A percentile compares a stretch with the other conserved stretches of the same genome.
These are phyloP conservation scores for Syngnathus floridae DNA, from an alignment of 2,113 vertebrate genomes.

Conservation along the genomic window DNA sequence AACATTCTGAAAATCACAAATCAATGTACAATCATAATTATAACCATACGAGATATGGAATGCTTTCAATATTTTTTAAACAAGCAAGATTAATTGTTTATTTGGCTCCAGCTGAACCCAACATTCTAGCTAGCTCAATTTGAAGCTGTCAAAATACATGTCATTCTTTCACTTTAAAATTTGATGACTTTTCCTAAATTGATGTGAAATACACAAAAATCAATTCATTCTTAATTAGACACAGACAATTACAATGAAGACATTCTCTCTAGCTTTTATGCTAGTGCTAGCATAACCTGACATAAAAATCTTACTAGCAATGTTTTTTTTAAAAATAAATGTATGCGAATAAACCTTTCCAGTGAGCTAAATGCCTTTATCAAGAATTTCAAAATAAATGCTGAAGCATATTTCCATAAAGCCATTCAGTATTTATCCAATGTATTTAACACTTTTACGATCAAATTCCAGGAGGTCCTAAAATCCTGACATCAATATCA, in stretches of 20 bases:
- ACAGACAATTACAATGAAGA: not conserved
- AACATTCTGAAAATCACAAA: slow-evolving; percentile 65
- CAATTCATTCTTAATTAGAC: not conserved
- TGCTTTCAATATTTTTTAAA: too few species aligned
- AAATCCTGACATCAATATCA: not conserved
- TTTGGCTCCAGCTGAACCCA: too few species aligned
- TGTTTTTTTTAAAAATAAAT: too few species aligned
- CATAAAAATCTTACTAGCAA: too few species aligned
- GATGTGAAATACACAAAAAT: not conserved
- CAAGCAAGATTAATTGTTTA: too few species aligned
- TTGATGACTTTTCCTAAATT: too few species aligned
- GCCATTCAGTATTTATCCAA: not conserved
- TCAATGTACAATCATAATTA: not conserved
- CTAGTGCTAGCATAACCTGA: not conserved
- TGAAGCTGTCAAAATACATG: too few species aligned
- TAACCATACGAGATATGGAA: too few species aligned
- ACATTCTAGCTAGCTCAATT: too few species aligned
- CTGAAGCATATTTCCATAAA: not conserved
- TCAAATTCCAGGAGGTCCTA: not conserved
- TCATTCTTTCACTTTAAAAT: too few species aligned
- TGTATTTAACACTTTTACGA: not conserved
- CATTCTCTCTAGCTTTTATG: not conserved
- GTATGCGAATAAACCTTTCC: too few species aligned
- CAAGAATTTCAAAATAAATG: not conserved
- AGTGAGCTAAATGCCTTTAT: too few species aligned